Base-by-base conservation (phyloP, 2,797 vertebrate genomes). In the Zalophus californianus region DNA sequence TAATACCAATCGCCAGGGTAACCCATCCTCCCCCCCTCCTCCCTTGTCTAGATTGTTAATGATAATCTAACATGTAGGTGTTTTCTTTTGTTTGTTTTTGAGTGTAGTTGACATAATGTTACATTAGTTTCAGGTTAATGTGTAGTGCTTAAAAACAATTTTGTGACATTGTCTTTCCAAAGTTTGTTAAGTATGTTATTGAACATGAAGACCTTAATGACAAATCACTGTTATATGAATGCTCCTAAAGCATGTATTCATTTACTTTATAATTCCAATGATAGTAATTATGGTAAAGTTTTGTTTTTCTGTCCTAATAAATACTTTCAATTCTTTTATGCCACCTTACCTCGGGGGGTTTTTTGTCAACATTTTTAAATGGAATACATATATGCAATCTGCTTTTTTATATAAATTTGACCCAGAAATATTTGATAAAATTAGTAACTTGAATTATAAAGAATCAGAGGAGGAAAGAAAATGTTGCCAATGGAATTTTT, bases 361-460 rank as follows among this genome's bases (percentile, higher is more conserved):
- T 86, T 77, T 96, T 75, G 32, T 89, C 38, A 90, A 21, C 11
- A 87, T 41, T 94, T 88, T 44, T 13, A 89, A 96, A 75, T 56
- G n/a, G 21, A 82, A 44, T 97, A 58, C 11, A 25, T 62, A 86
- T 58, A 38, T 78, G 23, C 20, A 75, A 23, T 48, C 48, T 64
- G 27, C 50, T 70, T 72, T 92, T 94, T 52, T 88, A 62, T 23
- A 66, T 92, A 38, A 54, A 91, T 85, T 77, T 94, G n/a, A 29
- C 48, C 94, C 41, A 79, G 64, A 89, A 87, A 85, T 88, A 41
- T 79, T 90, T 93, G 14, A 86, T 84, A 92, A 90, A 84, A 62
- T 60, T 66, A 44, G 32, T 75, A 90, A 80, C 96, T 75, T 64
- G 50, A 97, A 83, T 95, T 94, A 58, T 68, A 89, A 54, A 88